Base-by-base conservation (phyloP, 2,888 invertebrate genomes). In the Pasiphila rectangulata region DNA sequence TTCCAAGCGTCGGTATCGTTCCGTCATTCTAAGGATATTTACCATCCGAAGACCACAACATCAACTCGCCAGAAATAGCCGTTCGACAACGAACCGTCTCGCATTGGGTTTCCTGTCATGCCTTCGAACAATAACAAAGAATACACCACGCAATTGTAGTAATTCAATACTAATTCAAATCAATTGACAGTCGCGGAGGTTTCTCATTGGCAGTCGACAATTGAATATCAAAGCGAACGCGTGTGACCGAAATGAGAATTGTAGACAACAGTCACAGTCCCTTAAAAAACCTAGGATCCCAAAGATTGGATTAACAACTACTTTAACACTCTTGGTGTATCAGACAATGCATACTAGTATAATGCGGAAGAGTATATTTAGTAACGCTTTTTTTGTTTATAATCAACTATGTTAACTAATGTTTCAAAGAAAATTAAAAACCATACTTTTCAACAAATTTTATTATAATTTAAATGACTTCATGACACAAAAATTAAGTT, bases 101-200 rank as follows among this genome's bases (percentile, higher is more conserved):
- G 9, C 20, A 38, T 41, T 16, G 9, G 24, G n/a, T 36, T 39
- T 27, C 32, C 13, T 20, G 38, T 42, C 42, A 30, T 29, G 46
- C 19, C 30, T 29, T 21, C 19, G n/a, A 25, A 30, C 12, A 41
- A 32, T 37, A 34, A 50, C 38, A 36, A 42, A 34, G 27, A 35
- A 39, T 36, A 19, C 35, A 37, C 37, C 49, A 24, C 39, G 43
- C 65, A 64, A 63, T 65, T 62, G 65, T 56, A 56, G 56, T 48
- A 45, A 48, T 40, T 51, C 59, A 48, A 53, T 46, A 52, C 46
- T 55, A 53, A 69, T 67, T 59, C 54, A 55, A 61, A 68, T 64
- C 64, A 65, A 67, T 67, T 67, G 66, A 30, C 53, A 46, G 37
- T 43, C 55, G 46, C 15, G 44, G 42, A 29, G 42, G 46, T 46